phyloP scores from a whole-genome alignment of 2,113 vertebrate genomes.

The Irena cyanogastra region DNA sequence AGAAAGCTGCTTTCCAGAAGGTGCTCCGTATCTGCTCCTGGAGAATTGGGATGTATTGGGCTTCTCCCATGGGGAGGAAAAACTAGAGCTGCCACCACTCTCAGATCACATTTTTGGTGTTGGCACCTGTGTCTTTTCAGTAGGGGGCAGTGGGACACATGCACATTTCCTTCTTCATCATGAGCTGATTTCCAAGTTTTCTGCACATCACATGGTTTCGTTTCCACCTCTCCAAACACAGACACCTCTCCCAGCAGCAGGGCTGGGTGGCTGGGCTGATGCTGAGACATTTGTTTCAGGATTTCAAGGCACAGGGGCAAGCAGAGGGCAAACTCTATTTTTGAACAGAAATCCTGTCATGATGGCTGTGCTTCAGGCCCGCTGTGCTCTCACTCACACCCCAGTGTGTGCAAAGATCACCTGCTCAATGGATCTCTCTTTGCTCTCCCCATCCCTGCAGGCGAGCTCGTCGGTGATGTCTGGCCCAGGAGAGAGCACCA shows the following conservation, averaged over 20 bases:
- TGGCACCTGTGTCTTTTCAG: not conserved
- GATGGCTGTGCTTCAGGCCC: fast-evolving
- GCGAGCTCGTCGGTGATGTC: conserved; percentile 84
- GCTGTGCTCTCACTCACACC: fast-evolving
- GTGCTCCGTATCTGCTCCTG: fast-evolving
- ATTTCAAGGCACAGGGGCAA: not conserved
- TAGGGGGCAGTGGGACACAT: not conserved
- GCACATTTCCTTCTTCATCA: not conserved
- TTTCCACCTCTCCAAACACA: not conserved
- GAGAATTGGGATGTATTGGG: not conserved
- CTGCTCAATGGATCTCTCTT: not conserved
- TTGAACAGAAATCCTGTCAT: not conserved
- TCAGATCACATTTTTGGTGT: not conserved
- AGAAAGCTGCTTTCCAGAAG: not conserved
- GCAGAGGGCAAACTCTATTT: not conserved
- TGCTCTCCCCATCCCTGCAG: conserved; percentile 56
- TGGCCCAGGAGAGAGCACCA: conserved; percentile 78
- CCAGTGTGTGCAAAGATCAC: not conserved
- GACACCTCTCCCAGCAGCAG: not conserved
- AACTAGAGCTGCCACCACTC: not conserved
- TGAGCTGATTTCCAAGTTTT: not conserved
- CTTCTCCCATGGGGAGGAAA: not conserved
- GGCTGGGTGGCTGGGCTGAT: fast-evolving
- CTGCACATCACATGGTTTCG: not conserved
- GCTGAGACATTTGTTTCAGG: not conserved